Percentiles rank a stretch among this genome's conserved stretches.
Evolutionary conservation across 2,888 invertebrate genomes (phyloP).

Genomic region (Perizoma affinitatum): DNA sequence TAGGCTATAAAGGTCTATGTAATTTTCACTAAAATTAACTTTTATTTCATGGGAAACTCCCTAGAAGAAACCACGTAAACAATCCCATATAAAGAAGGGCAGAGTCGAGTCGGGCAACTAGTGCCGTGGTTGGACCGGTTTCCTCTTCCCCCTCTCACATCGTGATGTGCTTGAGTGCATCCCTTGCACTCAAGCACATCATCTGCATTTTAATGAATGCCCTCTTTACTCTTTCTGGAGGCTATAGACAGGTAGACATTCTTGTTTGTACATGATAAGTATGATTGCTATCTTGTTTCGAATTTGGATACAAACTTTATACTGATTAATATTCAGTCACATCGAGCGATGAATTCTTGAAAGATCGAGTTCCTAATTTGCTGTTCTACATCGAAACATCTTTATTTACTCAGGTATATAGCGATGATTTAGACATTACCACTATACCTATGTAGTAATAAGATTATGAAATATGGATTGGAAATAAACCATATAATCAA

Average conservation of each 20-base stretch:
- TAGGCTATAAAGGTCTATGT: background rate
- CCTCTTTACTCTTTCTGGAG: too few species aligned
- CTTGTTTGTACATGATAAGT: slow-evolving; percentile 30
- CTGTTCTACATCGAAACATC: too few species aligned
- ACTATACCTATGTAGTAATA: too few species aligned
- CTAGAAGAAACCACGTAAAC: slow-evolving; percentile 40
- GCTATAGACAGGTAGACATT: slow-evolving; percentile 26
- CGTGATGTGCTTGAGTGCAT: slow-evolving; percentile 63
- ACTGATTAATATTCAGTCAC: background rate
- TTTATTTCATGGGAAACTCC: slow-evolving; percentile 4
- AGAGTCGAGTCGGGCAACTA: slow-evolving; percentile 56
- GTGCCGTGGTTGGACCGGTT: slow-evolving; percentile 65
- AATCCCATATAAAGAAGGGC: slow-evolving; percentile 69
- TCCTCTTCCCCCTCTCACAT: slow-evolving; percentile 38
- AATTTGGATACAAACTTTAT: background rate
- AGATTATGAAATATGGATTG: too few species aligned
- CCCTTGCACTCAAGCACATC: too few species aligned
- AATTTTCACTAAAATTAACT: slow-evolving; percentile 1
- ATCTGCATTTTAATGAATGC: slow-evolving; percentile 56
- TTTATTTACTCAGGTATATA: too few species aligned
- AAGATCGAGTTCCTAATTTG: too few species aligned
- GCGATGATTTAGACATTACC: too few species aligned
- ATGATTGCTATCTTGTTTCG: slow-evolving; percentile 17
- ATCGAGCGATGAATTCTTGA: too few species aligned
- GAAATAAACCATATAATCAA: too few species aligned